These are phyloP conservation scores for Brenthis daphne DNA, from an alignment of 2,888 invertebrate species.

Conservation along the genomic window DNA sequence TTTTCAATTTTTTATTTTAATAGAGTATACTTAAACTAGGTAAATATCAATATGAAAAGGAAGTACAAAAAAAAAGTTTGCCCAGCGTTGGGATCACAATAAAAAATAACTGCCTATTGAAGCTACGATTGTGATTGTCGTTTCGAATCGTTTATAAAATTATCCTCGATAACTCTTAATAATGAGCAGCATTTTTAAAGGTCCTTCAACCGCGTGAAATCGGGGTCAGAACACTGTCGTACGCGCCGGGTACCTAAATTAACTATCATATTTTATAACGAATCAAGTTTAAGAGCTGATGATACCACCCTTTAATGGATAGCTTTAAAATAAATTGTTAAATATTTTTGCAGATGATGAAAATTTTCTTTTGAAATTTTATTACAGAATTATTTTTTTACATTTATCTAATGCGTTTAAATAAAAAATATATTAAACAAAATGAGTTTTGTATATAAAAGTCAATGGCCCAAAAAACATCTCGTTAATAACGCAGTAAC, in stretches of 20 bases:
- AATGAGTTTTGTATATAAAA: too few species aligned
- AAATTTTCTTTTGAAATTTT: too few species aligned
- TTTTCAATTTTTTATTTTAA: too few species aligned
- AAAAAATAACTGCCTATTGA: slow-evolving; percentile 22
- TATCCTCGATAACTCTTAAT: slow-evolving; percentile 34
- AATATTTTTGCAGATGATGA: not conserved
- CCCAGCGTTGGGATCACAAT: slow-evolving; percentile 18
- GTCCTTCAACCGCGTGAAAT: slow-evolving; percentile 56
- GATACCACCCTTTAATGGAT: slow-evolving; percentile 43
- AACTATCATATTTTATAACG: slow-evolving; percentile 64
- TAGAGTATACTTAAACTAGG: not conserved
- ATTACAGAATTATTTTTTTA: too few species aligned
- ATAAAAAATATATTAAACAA: too few species aligned
- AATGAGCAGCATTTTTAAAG: slow-evolving; percentile 37
- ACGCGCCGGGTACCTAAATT: slow-evolving; percentile 50
- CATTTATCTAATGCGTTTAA: too few species aligned
- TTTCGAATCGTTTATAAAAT: slow-evolving; percentile 35
- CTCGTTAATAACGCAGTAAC: not conserved
- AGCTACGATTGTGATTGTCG: slow-evolving; percentile 16
- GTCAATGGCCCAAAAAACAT: too few species aligned
- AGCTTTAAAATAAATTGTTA: not conserved
- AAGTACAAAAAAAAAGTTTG: not conserved
- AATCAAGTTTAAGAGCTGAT: slow-evolving; percentile 48
- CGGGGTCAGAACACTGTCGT: slow-evolving; percentile 47
- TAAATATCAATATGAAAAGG: not conserved